phyloP scores from a whole-genome alignment of 2,113 vertebrate genomes.

The Regulus satrapa region DNA sequence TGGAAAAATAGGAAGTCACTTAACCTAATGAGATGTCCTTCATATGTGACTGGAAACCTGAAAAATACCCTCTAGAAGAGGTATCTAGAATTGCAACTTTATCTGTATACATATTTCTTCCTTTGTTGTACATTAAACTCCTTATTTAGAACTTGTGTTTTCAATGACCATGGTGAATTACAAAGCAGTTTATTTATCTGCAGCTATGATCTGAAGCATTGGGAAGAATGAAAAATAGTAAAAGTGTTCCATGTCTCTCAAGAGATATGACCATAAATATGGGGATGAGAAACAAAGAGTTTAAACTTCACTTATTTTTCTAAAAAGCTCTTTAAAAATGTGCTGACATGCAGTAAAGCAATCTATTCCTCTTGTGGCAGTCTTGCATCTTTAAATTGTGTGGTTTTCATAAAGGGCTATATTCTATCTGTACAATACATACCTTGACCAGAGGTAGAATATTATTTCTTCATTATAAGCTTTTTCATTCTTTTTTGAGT shows the following conservation, averaged over 20 bases:
- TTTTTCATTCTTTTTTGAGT: not conserved
- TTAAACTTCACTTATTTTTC: not conserved
- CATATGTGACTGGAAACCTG: not conserved
- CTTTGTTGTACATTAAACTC: not conserved
- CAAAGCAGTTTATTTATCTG: not conserved
- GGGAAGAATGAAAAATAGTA: not conserved
- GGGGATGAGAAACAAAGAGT: not conserved
- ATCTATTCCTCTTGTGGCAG: not conserved
- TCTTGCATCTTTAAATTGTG: not conserved
- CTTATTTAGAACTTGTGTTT: not conserved
- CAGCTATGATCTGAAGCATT: not conserved
- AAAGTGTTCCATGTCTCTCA: not conserved
- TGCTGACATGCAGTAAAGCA: not conserved
- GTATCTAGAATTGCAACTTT: not conserved
- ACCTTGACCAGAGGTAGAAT: not conserved
- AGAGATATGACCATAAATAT: not conserved
- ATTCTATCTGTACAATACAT: not conserved
- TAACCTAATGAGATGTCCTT: not conserved
- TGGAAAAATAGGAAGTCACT: not conserved
- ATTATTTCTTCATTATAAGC: not conserved
- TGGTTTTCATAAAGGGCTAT: not conserved
- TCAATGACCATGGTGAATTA: not conserved
- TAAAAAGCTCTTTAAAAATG: not conserved
- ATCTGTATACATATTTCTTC: not conserved
- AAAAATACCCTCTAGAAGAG: not conserved